Conservation (phyloP, 2,113 vertebrate genomes). For the Gopherus evgoodei region DNA sequence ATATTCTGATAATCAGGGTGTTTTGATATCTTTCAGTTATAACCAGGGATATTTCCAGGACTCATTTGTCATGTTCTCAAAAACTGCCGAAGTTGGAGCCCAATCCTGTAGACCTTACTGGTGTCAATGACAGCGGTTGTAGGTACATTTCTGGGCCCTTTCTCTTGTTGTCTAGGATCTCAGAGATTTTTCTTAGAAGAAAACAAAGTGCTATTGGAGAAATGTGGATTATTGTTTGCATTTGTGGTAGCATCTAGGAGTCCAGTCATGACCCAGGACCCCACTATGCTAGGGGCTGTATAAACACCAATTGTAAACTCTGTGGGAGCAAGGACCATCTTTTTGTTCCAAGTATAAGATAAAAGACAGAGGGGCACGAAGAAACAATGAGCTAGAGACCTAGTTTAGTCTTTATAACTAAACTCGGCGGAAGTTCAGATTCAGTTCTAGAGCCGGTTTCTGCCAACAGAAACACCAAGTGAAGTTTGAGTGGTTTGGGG, state of each 20-base stretch:
- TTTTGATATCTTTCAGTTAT: too few relatives aligned
- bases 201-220: neutral
- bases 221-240: neutral
- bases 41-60: too few relatives aligned
- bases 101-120: neutral
- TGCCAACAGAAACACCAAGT: neutral
- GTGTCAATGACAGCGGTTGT: neutral
- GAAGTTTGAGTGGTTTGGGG: neutral
- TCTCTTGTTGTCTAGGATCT: neutral
- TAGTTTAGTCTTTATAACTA: neutral
- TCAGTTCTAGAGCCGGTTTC: neutral
- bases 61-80: neutral
- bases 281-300: too few relatives aligned
- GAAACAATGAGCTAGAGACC: neutral
- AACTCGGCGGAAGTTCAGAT: neutral
- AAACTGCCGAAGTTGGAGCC: neutral
- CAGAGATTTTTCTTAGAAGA: neutral
- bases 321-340: neutral
- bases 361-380: neutral
- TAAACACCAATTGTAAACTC: neutral
- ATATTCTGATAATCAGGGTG: too few relatives aligned
- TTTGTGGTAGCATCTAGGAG: neutral
- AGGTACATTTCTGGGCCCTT: neutral
- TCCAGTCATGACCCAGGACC: neutral
- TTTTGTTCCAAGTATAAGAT: too few relatives aligned